Base-by-base conservation (phyloP, 2,888 invertebrate species). In the Anticlea derivata region DNA sequence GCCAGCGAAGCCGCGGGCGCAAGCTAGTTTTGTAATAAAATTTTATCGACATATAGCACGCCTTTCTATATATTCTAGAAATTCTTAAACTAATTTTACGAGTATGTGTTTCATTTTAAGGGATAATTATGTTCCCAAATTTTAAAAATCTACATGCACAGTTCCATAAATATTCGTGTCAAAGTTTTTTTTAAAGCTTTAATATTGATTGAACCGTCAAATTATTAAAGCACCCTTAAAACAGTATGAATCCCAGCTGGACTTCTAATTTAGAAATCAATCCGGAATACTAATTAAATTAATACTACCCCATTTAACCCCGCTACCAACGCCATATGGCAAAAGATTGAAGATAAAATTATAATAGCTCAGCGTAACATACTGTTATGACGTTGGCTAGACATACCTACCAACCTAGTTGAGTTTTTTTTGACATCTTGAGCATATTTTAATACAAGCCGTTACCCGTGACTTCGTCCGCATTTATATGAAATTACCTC, bases 381-480 rank as follows among this genome's bases (percentile, higher is more conserved):
- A 73, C 64, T 75, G 70, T 66, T 74, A 70, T 68, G 70, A 73
- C 71, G 73, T 73, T 75, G 66, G 66, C 60, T 63, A 68, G 64
- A 64, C 46, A 60, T 38, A 60, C 17, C 2, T 17, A 64, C 46
- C 59, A 37, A 60, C 17, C 2, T 17, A 17, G 66, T 63, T 61
- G 63, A 49, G 65, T 69, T 70, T 70, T 70, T 70, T 52, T 52
- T 51, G 26, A 50, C 27, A 34, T 38, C 22, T 35, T 26, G 4
- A 17, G 27, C 7, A 35, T 2, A 13, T 41, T 29, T 41, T 30
- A 13, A 17, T 17, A 17, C 4, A n/a, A n/a, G n/a, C n/a, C n/a
- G n/a, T n/a, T n/a, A n/a, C n/a, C n/a, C n/a, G n/a, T n/a, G n/a
- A n/a, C n/a, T n/a, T n/a, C n/a, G n/a, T n/a, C n/a, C n/a, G n/a